Base-by-base conservation (phyloP, 2,113 vertebrate genomes). In the Lutjanus erythropterus region DNA sequence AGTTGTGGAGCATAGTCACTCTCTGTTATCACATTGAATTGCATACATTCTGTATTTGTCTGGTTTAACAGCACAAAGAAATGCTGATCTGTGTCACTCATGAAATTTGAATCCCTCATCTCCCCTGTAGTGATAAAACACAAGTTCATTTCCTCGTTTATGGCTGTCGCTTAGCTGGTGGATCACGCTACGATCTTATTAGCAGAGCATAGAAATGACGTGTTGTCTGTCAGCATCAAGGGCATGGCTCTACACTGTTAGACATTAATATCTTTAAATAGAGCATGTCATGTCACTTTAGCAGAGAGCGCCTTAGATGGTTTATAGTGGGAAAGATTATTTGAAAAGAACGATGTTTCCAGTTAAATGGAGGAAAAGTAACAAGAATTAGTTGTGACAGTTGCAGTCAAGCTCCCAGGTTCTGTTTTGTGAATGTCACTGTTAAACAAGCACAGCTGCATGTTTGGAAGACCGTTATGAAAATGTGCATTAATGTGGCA, bases 371-470 rank as follows among this genome's bases (percentile, higher is more conserved):
- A 81, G 37, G 42, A 44, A 68, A 39, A 66, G 23, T 11, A 29
- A 62, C 25, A 1, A 11, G 25, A 39, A 59, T 19, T 3, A 18
- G 29, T 55, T 79, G 59, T 76, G 71, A 75, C 44, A 39, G 62
- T 61, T 68, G 35, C 29, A 25, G 15, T 60, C 14, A 3, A 53
- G n/a, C 16, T 53, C 60, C 50, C 23, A 5, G n/a, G 33, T 67
- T 64, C 25, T 60, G 46, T 73, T 61, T 42, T 60, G 56, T 50
- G 31, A 55, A 47, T 47, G 50, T 41, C 6, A 27, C 25, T 53
- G 23, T 62, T 52, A 21, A 65, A 37, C n/a, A 33, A 81, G 56
- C 50, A 73, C 67, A 78, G 69, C 88, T 86, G 69, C 42, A 27
- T 58, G 16, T 71, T n/a, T 59, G n/a, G 42, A 49, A 53, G 59